Evolutionary conservation across 1,140 invertebrate species (phyloP), one percentile per base, ranked within the genome.

Genomic region (Drosophila eugracilis): DNA sequence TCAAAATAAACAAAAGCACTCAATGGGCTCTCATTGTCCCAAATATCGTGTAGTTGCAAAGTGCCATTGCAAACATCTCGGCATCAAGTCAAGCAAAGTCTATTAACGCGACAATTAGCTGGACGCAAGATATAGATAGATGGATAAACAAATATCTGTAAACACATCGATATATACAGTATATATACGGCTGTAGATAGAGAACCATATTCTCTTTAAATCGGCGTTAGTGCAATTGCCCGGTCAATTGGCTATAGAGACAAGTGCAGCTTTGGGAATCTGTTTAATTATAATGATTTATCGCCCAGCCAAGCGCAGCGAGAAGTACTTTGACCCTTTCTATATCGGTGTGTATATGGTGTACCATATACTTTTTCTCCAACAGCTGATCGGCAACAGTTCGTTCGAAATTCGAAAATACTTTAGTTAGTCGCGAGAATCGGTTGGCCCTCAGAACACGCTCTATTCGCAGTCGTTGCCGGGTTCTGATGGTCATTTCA

Each of bases 51-150:
- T 45, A 53, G 22, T 49, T 41, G 52, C 50, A 58, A 81, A 72
- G 75, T 74, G 62, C 48, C 53, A 76, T 28, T 41, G 78, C 58
- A 73, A 76, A 72, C 48, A 78, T 39, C 54, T 74, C 52, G 55
- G 57, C 62, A 70, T 71, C 71, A 45, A 78, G 67, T 75, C 50
- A 62, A 62, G 65, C 63, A 52, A 63, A 63, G 36, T 10, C 58
- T 83, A 78, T 83, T 75, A 84, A 78, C 63, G 65, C 59, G 44
- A 67, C 66, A 84, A 84, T 78, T 84, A 83, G 55, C 74, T 54
- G 47, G 48, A 19, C 26, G 32, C 50, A 34, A 45, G 36, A 53
- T 49, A 42, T 48, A 77, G 39, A 78, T 53, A 60, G 19, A 55
- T 59, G 55, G 41, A 59, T 49, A 30, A 26, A 39, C 52, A 45